phyloP scores from a whole-genome alignment of 2,113 vertebrate species.

The Thinocorus orbignyianus region DNA sequence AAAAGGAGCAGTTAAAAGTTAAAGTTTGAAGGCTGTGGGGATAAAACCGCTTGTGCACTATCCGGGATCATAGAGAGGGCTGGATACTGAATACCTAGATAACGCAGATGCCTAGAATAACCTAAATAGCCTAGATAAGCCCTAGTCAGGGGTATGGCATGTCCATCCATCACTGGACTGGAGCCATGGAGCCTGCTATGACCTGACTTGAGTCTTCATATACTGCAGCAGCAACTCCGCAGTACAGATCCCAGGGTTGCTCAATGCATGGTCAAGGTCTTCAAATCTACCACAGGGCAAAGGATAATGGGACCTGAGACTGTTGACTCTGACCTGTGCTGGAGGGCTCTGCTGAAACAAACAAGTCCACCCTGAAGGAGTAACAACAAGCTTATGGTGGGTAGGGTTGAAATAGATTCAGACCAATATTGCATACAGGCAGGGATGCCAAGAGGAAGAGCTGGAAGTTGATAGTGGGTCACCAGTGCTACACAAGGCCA shows the following conservation, averaged over 20 bases:
- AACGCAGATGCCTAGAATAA: not conserved
- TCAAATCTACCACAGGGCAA: not conserved
- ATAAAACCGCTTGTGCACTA: not conserved
- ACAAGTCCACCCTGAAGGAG: not conserved
- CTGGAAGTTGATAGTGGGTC: not conserved
- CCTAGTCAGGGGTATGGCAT: not conserved
- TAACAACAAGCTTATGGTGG: not conserved
- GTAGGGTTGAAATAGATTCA: not conserved
- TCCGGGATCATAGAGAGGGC: not conserved
- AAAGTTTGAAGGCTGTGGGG: not conserved
- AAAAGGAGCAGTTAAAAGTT: not conserved
- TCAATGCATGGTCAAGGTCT: not conserved
- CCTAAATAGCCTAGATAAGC: constrained; percentile 42
- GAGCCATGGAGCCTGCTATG: not conserved
- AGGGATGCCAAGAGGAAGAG: not conserved
- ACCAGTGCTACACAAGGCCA: not conserved
- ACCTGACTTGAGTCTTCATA: not conserved
- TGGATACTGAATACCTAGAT: not conserved
- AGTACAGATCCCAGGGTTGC: not conserved
- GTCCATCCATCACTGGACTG: not conserved
- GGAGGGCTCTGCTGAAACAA: not conserved
- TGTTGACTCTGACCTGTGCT: not conserved
- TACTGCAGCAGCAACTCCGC: not conserved
- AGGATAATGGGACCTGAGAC: not conserved
- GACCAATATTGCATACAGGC: not conserved